Evolutionary conservation across 2,113 vertebrate genomes (phyloP), one percentile per base, ranked within the genome.

Genomic region (Barbus barbus): DNA sequence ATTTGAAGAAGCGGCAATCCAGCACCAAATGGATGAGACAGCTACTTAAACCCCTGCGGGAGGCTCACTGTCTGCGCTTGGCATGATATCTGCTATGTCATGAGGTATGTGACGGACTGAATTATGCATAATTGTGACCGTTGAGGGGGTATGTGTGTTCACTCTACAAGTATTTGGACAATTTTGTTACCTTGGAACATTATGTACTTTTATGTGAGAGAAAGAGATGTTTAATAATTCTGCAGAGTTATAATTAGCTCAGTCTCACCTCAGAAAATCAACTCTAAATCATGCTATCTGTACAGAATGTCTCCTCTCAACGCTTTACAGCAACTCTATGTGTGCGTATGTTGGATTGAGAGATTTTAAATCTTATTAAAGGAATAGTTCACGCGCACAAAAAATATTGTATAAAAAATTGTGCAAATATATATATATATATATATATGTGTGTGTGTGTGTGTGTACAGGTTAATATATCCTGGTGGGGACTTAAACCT

Each of bases 271-370:
- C 63, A 20, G 41, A 31, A 13, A 58, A 58, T 75, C 87, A 71
- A 91, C 87, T 74, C 92, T 75, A 14, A 75, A 51, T 75, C 72
- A 48, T 14, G 3, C 72, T 46, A 24, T 74, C 44, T 28, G 44
- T 16, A 74, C 8, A 73, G 65, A 69, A 69, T 33, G 18, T 67
- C 28, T n/a, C n/a, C n/a, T n/a, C n/a, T n/a, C n/a, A n/a, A n/a
- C n/a, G n/a, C n/a, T 67, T 8, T 67, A 67, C 31, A 67, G 18
- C 20, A 67, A 4, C 31, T 22, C 31, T 22, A 20, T 22, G 24
- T 63, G 31, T 67, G 63, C 8, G 4, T 36, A 0, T 9, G 31
- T 5, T 65, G 7, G 7, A 67, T 33, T 67, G 8, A 67, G 9
- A 67, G 63, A 36, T 3, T 9, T 36, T 67, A 9, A 36, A 36